phyloP scores from a whole-genome alignment of 2,797 vertebrate genomes.

The Schizopygopsis malacanthus region DNA sequence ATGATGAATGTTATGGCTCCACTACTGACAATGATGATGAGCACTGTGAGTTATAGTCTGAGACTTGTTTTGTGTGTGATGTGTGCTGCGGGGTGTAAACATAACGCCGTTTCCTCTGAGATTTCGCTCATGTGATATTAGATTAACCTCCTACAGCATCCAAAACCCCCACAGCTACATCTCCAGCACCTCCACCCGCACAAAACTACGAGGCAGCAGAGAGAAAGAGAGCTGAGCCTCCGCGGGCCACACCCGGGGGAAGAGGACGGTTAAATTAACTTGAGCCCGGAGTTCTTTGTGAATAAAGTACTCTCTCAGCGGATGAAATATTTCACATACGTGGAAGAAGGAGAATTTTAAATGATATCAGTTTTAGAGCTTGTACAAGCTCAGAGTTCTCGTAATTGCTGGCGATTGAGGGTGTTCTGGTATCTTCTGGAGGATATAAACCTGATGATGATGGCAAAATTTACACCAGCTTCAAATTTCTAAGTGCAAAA shows the following conservation, averaged over 20 bases:
- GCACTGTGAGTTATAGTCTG: neutral
- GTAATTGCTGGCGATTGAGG: slow-evolving; percentile 35
- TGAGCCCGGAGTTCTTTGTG: slow-evolving; percentile 48
- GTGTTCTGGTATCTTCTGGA: slow-evolving; percentile 18
- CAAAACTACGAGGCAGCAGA: slow-evolving; percentile 37
- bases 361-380: slow-evolving; percentile 46
- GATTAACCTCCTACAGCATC: slow-evolving; percentile 59
- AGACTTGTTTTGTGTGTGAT: neutral
- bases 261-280: slow-evolving; percentile 59
- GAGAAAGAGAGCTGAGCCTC: slow-evolving; percentile 23
- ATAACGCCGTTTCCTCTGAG: slow-evolving; percentile 27
- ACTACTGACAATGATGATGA: slow-evolving; percentile 4
- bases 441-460: slow-evolving; percentile 51
- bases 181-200: slow-evolving; percentile 3
- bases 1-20: slow-evolving; percentile 20
- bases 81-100: slow-evolving; percentile 49
- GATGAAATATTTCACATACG: slow-evolving; percentile 54
- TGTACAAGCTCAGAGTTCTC: slow-evolving; percentile 21
- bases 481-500: neutral
- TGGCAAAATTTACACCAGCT: slow-evolving; percentile 39
- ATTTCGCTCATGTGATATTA: slow-evolving; percentile 53
- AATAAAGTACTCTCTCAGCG: slow-evolving; percentile 49
- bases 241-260: slow-evolving; percentile 46
- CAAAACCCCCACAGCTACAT: slow-evolving; percentile 29
- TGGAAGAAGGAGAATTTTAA: slow-evolving; percentile 62